Base-by-base conservation (phyloP, 1,140 invertebrate genomes). In the Ylistrum balloti region DNA sequence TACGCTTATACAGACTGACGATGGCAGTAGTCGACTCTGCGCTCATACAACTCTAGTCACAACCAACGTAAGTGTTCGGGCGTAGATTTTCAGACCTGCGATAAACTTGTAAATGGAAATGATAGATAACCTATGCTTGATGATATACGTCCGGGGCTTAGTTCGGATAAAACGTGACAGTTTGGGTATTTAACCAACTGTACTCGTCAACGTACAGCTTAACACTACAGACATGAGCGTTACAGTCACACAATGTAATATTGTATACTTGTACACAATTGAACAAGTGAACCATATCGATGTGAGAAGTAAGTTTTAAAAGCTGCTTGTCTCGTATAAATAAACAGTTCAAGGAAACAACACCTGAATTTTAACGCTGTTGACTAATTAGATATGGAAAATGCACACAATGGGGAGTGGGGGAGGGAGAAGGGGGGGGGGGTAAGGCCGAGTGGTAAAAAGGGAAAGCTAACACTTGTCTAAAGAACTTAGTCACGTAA, bases 41-140 rank as follows among this genome's bases (percentile, higher is more conserved):
- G 56, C 56, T 74, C 56, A 74, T 74, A 74, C 56, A 74, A 28
- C 56, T n/a, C 56, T 74, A 74, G 56, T 74, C 56, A 74, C 56
- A 74, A 28, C 56, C n/a, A 74, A 74, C 56, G 56, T 74, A 74
- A 74, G 56, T 74, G 56, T 74, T 74, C 56, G 56, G 56, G 56
- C 56, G 56, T 9, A 74, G 56, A 74, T 74, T 74, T 74, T 74
- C 56, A 74, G 56, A 74, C 56, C 56, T 74, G 56, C 56, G 56
- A 74, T 74, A 74, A 74, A 74, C 56, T 74, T 74, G 56, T 74
- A 74, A 74, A 74, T 74, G 56, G 56, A 74, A 74, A 74, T 74
- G 56, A 74, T 74, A 74, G 56, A 74, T 74, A 74, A 74, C 56
- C 56, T 74, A 7, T 74, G 56, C 13, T 74, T 22, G 56, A 74